These are phyloP conservation scores for Patella vulgata DNA, from an alignment of 1,140 invertebrate species.

Conservation along the genomic window DNA sequence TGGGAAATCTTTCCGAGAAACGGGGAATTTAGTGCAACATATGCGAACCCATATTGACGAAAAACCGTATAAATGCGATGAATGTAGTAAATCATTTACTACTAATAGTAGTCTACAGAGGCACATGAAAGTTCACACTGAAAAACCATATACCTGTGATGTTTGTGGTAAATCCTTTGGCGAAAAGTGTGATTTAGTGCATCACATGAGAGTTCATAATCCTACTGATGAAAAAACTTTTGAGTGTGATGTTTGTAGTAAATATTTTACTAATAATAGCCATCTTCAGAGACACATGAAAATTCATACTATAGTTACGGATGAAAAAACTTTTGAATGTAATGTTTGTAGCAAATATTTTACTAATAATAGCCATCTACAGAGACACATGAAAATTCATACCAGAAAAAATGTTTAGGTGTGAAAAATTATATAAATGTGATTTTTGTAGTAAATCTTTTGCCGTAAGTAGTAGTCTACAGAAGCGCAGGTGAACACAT, in stretches of 20 bases:
- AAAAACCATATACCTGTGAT: slow-evolving; percentile 29
- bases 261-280: slow-evolving; percentile 2
- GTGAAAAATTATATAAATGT: slow-evolving; percentile 19
- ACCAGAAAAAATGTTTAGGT: no score
- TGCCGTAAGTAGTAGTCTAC: slow-evolving; percentile 2
- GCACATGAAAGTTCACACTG: slow-evolving; percentile 27
- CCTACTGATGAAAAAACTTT: slow-evolving; percentile 10
- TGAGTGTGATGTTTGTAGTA: slow-evolving; percentile 8
- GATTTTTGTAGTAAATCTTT: slow-evolving; percentile 11
- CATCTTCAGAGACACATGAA: slow-evolving; percentile 9
- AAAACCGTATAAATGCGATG: slow-evolving; percentile 27
- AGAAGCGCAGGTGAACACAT: slow-evolving; percentile 13
- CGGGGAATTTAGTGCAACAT: background rate
- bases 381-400: slow-evolving; percentile 12
- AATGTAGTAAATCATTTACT: slow-evolving; percentile 20
- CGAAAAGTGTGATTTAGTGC: no score
- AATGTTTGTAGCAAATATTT: slow-evolving; percentile 5
- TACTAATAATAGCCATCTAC: background rate
- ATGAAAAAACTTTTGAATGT: slow-evolving; percentile 12
- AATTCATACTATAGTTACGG: slow-evolving; percentile 14
- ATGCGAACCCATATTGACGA: slow-evolving; percentile 20
- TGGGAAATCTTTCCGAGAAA: background rate
- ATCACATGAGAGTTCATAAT: no score
- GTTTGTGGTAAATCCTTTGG: slow-evolving; percentile 23
- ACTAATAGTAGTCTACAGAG: slow-evolving; percentile 9